Evolutionary conservation across 2,888 invertebrate genomes (phyloP), one percentile per base, ranked within the genome.

Genomic region (Athalia cordata): DNA sequence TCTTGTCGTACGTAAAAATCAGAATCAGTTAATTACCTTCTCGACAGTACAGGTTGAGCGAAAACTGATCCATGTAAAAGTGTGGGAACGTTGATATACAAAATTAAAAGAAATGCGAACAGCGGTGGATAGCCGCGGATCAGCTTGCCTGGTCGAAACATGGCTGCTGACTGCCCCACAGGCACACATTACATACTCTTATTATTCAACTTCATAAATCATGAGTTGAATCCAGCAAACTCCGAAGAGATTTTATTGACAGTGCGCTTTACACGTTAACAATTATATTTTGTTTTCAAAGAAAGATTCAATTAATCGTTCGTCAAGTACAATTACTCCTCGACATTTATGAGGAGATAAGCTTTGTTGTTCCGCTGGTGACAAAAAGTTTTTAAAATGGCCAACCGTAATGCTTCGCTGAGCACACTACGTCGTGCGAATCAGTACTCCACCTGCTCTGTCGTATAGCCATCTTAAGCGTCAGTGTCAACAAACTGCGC

Each of bases 301-400:
- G 81, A 82, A 84, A 83, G 84, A 83, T 84, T 84, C 83, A 83
- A 83, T 84, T 84, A 81, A 83, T 83, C 78, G 70, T 80, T 83
- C 77, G 82, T 78, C 80, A 80, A 68, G 78, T 67, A 67, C 78
- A 78, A 81, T 82, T 78, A 78, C 75, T 61, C 67, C 50, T 67
- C 62, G 81, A 82, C 82, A 81, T 85, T 85, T 83, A 83, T 83
- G 76, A 77, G 66, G 66, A 47, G 74, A 76, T n/a, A 61, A 61
- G 13, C 61, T 61, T 61, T 61, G 11, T 61, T 61, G 61, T 5
- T 61, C 6, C 5, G 61, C 13, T n/a, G 9, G n/a, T 9, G 7
- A 61, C 61, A n/a, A 13, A 61, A 61, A 8, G 11, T 61, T n/a
- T 61, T n/a, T 13, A n/a, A 61, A 11, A 61, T 61, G 6, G 3